Evolutionary conservation across 1,140 invertebrate genomes (phyloP), one percentile per base, ranked within the genome.

Genomic region (Phymastichus coffea): DNA sequence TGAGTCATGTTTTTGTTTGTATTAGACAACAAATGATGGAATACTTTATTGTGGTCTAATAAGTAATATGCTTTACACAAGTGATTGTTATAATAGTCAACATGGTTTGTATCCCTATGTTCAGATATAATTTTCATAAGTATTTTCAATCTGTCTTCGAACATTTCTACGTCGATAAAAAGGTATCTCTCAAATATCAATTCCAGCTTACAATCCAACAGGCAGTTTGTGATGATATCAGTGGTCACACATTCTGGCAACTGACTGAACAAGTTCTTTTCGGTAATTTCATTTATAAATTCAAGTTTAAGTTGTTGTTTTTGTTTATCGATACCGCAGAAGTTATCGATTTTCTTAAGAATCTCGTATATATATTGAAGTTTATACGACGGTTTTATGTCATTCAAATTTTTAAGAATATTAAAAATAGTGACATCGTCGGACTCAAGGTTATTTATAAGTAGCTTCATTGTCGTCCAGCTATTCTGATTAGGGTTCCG

Each of bases 171-270:
- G 15, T 52, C 26, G 4, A 47, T 33, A 10, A 43, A 41, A 2
- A 58, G 25, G 35, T 51, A 58, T n/a, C n/a, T n/a, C n/a, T n/a
- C n/a, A n/a, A n/a, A n/a, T n/a, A n/a, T n/a, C n/a, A n/a, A n/a
- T n/a, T n/a, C n/a, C n/a, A n/a, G n/a, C n/a, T n/a, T n/a, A n/a
- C n/a, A n/a, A n/a, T n/a, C n/a, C n/a, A 59, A 59, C 6, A 46
- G 28, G 0, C 46, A 0, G 12, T 33, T 33, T 10, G 17, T n/a
- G 4, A 52, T 7, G 9, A 59, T 46, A 38, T 46, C 12, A 6
- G 48, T 59, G 2, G 53, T 37, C 12, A 59, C 26, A 7, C 53
- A 28, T 25, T 59, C 57, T 0, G 57, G 23, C 7, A 59, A 17
- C 15, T 6, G 6, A 2, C 28, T 30, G 28, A 30, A 8, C 6